phyloP scores from a whole-genome alignment of 2,797 vertebrate species.

The Emys orbicularis region DNA sequence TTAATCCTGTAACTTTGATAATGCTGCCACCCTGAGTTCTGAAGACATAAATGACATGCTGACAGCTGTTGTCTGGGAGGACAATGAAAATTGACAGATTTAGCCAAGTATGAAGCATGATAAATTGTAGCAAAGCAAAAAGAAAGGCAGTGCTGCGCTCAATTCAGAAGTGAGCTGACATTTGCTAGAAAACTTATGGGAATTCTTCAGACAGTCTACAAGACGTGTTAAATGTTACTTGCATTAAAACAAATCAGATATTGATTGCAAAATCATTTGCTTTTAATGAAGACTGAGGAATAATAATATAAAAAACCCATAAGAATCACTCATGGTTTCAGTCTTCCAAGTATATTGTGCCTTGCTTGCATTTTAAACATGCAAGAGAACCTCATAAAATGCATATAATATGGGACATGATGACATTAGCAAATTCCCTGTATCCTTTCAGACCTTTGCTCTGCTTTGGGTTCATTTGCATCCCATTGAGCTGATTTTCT shows the following conservation, averaged over 20 bases:
- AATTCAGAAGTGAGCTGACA: constrained; percentile 56
- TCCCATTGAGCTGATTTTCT: background rate
- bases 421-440: rapidly evolving
- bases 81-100: constrained; percentile 72
- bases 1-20: constrained; percentile 52
- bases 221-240: constrained; percentile 67
- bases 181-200: constrained; percentile 71
- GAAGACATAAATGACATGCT: constrained; percentile 41
- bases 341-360: background rate
- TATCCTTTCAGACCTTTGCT: background rate
- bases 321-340: constrained; percentile 42
- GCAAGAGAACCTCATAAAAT: background rate
- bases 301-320: background rate
- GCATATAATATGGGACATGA: background rate
- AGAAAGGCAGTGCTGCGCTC: constrained; percentile 58
- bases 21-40: constrained; percentile 76
- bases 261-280: constrained; percentile 53
- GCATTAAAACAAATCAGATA: constrained; percentile 63
- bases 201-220: constrained; percentile 70
- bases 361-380: background rate
- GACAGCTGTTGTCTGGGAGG: constrained; percentile 65
- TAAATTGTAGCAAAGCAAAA: constrained; percentile 70
- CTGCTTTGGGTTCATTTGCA: background rate
- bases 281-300: constrained; percentile 49
- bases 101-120: constrained; percentile 72